Evolutionary conservation across 2,888 invertebrate species (phyloP).

Genomic region (Syrista parreyssii): DNA sequence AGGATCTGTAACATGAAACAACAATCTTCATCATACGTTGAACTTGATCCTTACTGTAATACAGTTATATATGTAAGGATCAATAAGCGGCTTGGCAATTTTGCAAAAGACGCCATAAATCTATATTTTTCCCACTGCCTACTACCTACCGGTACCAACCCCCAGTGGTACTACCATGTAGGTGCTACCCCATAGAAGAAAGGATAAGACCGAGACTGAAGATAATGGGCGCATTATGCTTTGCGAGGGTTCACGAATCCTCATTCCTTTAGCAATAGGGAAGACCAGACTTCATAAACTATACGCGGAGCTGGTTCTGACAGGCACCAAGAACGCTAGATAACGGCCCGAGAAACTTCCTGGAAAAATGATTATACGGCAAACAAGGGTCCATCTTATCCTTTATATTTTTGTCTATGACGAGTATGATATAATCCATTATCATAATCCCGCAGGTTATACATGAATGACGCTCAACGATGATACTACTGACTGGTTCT

Average conservation of each 20-base stretch:
- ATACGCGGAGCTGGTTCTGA: constrained; percentile 47
- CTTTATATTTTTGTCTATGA: background rate
- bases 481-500: background rate
- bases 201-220: constrained; percentile 36
- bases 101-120: background rate
- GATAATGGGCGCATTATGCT: constrained; percentile 57
- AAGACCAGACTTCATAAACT: constrained; percentile 50
- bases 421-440: background rate
- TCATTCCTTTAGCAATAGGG: constrained; percentile 32
- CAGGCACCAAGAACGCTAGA: constrained; percentile 32
- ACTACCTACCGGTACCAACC: background rate
- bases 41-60: background rate
- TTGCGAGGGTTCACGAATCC: constrained; percentile 27
- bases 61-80: background rate
- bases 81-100: background rate
- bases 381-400: background rate
- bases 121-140: no score
- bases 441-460: background rate
- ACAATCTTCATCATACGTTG: background rate
- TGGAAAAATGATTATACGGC: constrained; percentile 1
- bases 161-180: background rate
- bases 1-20: constrained; percentile 43
- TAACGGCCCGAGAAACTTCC: constrained; percentile 30
- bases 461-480: background rate
- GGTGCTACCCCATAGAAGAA: constrained; percentile 29